A percentile compares a stretch with the other conserved stretches of the same genome.
Conservation (phyloP, 2,113 vertebrate genomes). For the Puntigrus tetrazona region DNA sequence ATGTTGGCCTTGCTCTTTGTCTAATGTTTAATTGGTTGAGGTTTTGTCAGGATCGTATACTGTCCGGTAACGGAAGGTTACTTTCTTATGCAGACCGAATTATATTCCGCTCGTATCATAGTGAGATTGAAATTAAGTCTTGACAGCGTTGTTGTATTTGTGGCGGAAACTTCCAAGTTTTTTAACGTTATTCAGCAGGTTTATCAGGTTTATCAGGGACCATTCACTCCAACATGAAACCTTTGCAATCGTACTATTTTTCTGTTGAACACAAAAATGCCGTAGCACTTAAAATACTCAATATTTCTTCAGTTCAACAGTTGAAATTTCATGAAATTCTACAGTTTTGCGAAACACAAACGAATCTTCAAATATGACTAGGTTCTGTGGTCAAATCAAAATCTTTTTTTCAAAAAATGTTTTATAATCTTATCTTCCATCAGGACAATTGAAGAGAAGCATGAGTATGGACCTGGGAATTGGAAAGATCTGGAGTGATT, state of each 20-base stretch:
- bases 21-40: slow-evolving; percentile 65
- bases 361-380: no score
- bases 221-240: background rate
- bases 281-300: background rate
- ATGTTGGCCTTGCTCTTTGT: slow-evolving; percentile 57
- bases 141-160: background rate
- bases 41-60: background rate
- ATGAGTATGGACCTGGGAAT: background rate
- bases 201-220: background rate
- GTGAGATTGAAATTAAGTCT: background rate
- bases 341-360: no score
- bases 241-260: background rate
- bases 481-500: no score
- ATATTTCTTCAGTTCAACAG: background rate
- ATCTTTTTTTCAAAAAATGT: background rate
- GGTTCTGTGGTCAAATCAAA: no score
- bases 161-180: background rate
- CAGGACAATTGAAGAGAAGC: no score
- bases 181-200: background rate
- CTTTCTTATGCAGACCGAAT: slow-evolving; percentile 5
- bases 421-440: background rate
- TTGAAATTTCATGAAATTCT: no score
- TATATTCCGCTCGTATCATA: background rate
- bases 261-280: background rate
- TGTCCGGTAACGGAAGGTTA: slow-evolving; percentile 1